Base-by-base conservation (phyloP, 2,888 invertebrate genomes). In the Boloria euphrosyne region DNA sequence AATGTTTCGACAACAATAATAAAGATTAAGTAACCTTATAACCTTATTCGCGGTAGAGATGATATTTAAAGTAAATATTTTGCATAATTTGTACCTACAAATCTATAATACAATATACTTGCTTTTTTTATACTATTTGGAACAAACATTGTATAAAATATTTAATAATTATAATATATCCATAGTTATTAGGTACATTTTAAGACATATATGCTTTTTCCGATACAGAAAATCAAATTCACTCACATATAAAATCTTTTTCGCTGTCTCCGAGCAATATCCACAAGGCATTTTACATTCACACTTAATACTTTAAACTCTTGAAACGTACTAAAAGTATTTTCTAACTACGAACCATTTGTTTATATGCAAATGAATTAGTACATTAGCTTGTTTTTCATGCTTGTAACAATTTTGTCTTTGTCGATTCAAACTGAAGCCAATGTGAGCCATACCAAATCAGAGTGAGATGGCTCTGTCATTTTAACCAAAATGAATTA, bases 331-430 rank as follows among this genome's bases (percentile, higher is more conserved):
- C 83, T 85, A 75, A 79, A 78, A 77, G 73, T 70, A 74, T 78
- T 67, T 73, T 74, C 66, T 73, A 69, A 69, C 71, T 67, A 17
- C 43, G 43, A 52, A 61, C n/a, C 51, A 73, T 75, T 79, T 78
- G 80, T 86, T 86, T 85, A 82, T 81, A 90, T 90, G 89, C 79
- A 88, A 90, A 90, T 90, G 80, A 89, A 86, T 89, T 83, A 84
- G 78, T 74, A 58, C 77, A 75, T 80, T 76, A 71, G 79, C 77
- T 75, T 80, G 84, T 84, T 80, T 79, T 85, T 83, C 81, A 86
- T 83, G 85, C 78, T 78, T 83, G 74, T 77, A 66, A 71, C 61
- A 74, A 82, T 78, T 80, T 67, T 77, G 66, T 58, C 81, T 80
- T 81, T 87, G 47, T 69, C 17, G 43, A 83, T 81, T 80, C 67